Evolutionary conservation across 2,113 vertebrate species (phyloP).

Genomic region (Leucoraja erinaceus): DNA sequence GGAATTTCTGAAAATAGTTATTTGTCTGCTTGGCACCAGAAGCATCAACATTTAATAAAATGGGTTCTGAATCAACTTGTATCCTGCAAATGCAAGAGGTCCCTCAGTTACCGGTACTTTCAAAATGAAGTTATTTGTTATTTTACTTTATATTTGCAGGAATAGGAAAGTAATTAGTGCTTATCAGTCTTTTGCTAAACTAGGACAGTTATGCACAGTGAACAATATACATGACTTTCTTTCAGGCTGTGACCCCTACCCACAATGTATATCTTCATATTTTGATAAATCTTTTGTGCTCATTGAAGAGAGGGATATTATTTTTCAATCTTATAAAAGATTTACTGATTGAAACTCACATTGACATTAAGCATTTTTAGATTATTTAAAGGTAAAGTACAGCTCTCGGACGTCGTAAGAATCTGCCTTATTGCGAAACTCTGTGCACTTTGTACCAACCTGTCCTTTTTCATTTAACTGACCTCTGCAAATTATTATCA

Average conservation of each 20-base stretch:
- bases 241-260: not conserved
- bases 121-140: not conserved
- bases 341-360: not conserved
- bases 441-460: not conserved
- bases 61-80: not conserved
- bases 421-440: not conserved
- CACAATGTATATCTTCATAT: not conserved
- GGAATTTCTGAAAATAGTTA: not conserved
- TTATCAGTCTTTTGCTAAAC: not conserved
- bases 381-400: not conserved
- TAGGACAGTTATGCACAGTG: not conserved
- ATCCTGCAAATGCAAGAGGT: not conserved
- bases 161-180: no score
- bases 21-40: not conserved
- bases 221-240: not conserved
- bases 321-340: not conserved
- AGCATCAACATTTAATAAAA: not conserved
- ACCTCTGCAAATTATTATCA: not conserved
- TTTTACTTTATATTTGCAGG: not conserved
- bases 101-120: not conserved
- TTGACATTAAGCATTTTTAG: not conserved
- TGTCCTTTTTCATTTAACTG: not conserved
- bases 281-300: not conserved
- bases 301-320: not conserved
- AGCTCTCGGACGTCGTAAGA: no score